These are phyloP conservation scores for Ecliptopera silaceata DNA, from an alignment of 2,888 invertebrate species.

Conservation along the genomic window DNA sequence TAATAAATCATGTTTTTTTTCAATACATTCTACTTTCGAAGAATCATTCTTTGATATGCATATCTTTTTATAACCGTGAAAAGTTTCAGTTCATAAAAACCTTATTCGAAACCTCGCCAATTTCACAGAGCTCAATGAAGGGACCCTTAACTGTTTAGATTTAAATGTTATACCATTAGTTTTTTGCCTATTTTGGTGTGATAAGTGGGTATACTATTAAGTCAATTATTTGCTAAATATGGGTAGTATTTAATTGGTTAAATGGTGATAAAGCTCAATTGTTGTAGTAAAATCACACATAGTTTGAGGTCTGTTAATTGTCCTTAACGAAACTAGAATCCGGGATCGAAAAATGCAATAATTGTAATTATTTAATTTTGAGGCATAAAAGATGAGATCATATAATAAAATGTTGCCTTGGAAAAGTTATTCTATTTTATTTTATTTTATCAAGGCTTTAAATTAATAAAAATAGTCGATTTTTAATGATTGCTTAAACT, in stretches of 20 bases:
- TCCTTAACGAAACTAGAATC: background rate
- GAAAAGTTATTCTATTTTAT: background rate
- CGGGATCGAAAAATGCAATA: background rate
- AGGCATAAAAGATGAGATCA: constrained; percentile 5
- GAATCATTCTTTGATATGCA: no score
- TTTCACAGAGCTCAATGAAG: no score
- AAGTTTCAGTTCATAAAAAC: no score
- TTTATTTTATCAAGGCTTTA: background rate
- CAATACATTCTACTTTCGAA: no score
- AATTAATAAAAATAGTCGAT: constrained; percentile 6
- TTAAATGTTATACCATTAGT: constrained; percentile 10
- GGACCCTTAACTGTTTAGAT: constrained; percentile 16
- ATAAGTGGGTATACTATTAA: constrained; percentile 16
- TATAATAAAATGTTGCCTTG: background rate
- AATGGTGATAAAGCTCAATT: background rate
- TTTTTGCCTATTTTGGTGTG: constrained; percentile 23
- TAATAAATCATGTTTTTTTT: no score
- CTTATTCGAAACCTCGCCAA: no score
- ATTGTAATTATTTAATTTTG: background rate
- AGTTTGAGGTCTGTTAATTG: background rate
- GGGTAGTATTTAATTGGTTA: background rate
- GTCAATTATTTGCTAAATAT: background rate
- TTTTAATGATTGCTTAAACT: constrained; percentile 13
- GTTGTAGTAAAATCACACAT: background rate
- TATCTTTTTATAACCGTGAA: no score